A percentile compares a stretch with the other conserved stretches of the same genome.
Evolutionary conservation across 2,113 vertebrate genomes (phyloP).

Genomic region (Donacobius atricapilla): DNA sequence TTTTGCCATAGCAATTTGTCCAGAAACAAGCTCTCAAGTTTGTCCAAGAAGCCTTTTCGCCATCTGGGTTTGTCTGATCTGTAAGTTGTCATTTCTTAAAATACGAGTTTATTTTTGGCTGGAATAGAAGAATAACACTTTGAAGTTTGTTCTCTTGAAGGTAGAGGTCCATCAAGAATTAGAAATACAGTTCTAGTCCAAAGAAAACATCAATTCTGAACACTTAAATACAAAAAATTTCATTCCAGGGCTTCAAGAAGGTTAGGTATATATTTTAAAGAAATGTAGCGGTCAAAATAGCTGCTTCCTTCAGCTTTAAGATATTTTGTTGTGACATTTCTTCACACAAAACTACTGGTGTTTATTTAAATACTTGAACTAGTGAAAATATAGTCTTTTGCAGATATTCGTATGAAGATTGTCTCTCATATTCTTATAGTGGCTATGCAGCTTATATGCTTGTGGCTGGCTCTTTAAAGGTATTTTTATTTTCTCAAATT

Average conservation of each 20-base stretch:
- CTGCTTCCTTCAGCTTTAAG: not conserved
- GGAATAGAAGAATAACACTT: not conserved
- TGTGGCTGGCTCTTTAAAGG: not conserved
- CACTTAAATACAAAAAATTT: not conserved
- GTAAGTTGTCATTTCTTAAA: conserved; percentile 81
- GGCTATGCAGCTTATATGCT: not conserved
- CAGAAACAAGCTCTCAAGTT: conserved; percentile 91
- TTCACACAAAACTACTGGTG: not conserved
- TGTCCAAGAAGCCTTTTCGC: conserved; percentile 91
- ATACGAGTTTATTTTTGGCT: not conserved
- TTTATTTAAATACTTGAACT: not conserved
- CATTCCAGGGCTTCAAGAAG: not conserved
- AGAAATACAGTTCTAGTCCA: not conserved
- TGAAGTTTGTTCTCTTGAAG: not conserved
- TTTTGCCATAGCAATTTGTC: conserved; percentile 88
- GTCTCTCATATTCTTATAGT: not conserved
- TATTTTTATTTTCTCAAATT: not conserved
- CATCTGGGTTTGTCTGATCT: conserved; percentile 91
- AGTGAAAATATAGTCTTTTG: not conserved
- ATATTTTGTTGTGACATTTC: not conserved
- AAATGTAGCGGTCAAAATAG: not conserved
- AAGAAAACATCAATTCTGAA: not conserved
- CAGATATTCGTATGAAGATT: not conserved
- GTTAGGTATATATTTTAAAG: not conserved
- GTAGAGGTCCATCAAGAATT: not conserved